These are phyloP conservation scores for Calidris pugnax DNA, from an alignment of 2,113 vertebrate genomes.

Conservation along the genomic window DNA sequence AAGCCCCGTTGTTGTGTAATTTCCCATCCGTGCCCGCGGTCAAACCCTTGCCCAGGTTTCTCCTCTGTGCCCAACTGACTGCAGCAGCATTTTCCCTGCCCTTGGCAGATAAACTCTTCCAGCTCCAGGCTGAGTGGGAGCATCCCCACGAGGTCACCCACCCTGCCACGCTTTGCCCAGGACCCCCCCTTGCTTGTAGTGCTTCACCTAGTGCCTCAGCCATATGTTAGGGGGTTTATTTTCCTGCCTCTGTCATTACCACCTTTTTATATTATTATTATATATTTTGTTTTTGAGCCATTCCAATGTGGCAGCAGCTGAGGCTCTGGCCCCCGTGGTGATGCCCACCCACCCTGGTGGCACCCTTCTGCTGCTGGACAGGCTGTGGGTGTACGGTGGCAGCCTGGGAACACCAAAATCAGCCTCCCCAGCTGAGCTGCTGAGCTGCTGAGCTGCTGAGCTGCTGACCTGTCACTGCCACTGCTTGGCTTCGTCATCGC, in stretches of 20 bases:
- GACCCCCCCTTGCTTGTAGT: accelerated
- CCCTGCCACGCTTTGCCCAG: neutral
- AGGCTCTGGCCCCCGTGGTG: neutral
- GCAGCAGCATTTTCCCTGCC: neutral
- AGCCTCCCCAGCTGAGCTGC: neutral
- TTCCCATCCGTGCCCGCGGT: accelerated
- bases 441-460: accelerated
- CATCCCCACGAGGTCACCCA: accelerated
- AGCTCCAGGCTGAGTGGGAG: neutral
- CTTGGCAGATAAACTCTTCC: neutral
- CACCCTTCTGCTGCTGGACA: accelerated
- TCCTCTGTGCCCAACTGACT: neutral
- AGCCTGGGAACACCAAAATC: neutral
- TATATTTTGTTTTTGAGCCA: neutral
- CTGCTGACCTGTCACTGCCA: accelerated
- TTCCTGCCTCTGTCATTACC: neutral
- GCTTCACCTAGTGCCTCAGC: neutral
- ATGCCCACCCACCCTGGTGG: neutral
- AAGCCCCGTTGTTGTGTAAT: neutral
- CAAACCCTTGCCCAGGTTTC: neutral
- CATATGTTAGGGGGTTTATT: accelerated
- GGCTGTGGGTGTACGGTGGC: neutral
- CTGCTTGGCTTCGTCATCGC: accelerated
- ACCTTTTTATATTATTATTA: neutral
- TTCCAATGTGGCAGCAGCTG: accelerated